These are phyloP conservation scores for Clepsis dumicolana DNA, from an alignment of 2,888 invertebrate genomes.

Conservation along the genomic window DNA sequence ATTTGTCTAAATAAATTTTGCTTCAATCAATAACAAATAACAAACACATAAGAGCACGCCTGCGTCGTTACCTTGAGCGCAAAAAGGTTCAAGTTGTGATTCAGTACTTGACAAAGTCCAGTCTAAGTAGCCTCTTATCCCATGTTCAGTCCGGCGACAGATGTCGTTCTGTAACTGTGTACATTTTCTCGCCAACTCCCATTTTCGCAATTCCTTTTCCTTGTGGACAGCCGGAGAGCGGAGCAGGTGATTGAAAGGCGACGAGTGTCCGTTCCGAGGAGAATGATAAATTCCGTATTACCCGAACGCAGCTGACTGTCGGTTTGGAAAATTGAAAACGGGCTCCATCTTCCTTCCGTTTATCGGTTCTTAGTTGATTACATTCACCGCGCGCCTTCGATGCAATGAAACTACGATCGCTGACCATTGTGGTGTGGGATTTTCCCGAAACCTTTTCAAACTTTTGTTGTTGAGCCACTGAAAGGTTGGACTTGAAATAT, in stretches of 20 bases:
- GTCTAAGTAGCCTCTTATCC: constrained; percentile 34
- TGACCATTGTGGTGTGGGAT: constrained; percentile 44
- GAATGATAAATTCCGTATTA: constrained; percentile 70
- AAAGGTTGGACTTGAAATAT: constrained; percentile 36
- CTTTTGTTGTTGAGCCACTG: constrained; percentile 43
- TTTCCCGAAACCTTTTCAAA: constrained; percentile 42
- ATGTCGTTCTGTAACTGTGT: constrained; percentile 56
- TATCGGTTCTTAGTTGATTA: constrained; percentile 58
- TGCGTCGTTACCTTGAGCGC: neutral
- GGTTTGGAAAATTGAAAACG: constrained; percentile 73
- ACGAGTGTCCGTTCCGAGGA: constrained; percentile 63
- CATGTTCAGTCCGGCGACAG: constrained; percentile 52
- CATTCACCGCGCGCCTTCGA: constrained; percentile 49
- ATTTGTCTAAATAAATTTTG: neutral
- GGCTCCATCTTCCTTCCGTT: constrained; percentile 54
- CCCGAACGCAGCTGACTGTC: constrained; percentile 69
- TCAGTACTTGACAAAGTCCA: constrained; percentile 19
- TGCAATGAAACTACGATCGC: constrained; percentile 50
- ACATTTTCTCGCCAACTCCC: constrained; percentile 55
- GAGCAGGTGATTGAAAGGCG: constrained; percentile 73
- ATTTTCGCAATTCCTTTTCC: constrained; percentile 50
- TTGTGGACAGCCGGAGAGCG: constrained; percentile 36
- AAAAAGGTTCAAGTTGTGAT: neutral
- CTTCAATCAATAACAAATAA: constrained; percentile 3
- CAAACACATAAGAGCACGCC: neutral